phyloP scores from a whole-genome alignment of 2,888 invertebrate genomes.

The Polyommatus icarus region DNA sequence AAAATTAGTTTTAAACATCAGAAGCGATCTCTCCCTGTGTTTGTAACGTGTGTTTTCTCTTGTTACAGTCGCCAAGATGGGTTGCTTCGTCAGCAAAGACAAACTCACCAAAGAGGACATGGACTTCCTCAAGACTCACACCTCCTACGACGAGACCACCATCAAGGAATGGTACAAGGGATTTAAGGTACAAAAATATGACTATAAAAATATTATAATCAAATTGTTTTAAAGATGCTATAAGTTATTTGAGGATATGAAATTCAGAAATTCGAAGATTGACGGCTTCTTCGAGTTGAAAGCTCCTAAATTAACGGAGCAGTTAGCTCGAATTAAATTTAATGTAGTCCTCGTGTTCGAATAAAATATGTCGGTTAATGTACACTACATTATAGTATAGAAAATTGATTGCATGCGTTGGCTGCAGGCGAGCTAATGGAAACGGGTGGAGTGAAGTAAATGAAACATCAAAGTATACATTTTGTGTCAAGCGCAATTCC shows the following conservation, averaged over 20 bases:
- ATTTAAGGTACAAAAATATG: conserved; percentile 89
- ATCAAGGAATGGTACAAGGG: conserved; percentile 99
- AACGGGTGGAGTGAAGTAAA: not conserved
- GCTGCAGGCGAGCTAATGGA: not conserved
- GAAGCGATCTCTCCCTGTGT: not conserved
- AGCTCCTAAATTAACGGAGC: not conserved
- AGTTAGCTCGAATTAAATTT: not conserved
- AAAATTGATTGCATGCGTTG: conserved; percentile 3
- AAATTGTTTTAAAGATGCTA: too few species aligned
- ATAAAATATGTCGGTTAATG: not conserved
- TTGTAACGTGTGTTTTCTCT: conserved; percentile 42
- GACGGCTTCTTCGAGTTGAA: not conserved
- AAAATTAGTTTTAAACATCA: not conserved
- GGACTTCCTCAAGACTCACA: conserved; percentile 98
- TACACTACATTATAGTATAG: too few species aligned
- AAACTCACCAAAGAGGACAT: conserved; percentile 99
- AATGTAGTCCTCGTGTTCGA: not conserved
- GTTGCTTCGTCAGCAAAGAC: conserved; percentile 97
- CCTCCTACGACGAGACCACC: conserved; percentile 98
- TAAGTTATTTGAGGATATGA: too few species aligned
- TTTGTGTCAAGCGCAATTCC: conserved; percentile 10
- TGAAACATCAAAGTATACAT: conserved; percentile 11
- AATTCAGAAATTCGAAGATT: too few species aligned
- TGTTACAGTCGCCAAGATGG: conserved; percentile 83
- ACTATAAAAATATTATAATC: not conserved